phyloP scores from a whole-genome alignment of 2,888 invertebrate genomes.

The Saturnia pavonia region DNA sequence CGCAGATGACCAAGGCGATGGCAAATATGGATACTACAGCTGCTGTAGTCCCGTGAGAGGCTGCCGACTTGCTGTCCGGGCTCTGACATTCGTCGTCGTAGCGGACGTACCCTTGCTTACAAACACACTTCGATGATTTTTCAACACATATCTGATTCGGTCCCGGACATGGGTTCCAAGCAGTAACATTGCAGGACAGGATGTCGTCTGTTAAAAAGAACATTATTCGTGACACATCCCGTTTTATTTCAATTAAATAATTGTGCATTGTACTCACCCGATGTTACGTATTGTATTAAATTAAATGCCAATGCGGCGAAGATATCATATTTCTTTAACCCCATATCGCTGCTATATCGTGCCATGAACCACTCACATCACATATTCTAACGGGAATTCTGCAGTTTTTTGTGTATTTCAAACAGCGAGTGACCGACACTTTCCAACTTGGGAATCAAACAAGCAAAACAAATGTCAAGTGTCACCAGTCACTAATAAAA shows the following conservation, averaged over 20 bases:
- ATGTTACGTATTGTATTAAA: slow-evolving; percentile 58
- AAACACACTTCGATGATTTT: slow-evolving; percentile 52
- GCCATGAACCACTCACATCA: slow-evolving; percentile 57
- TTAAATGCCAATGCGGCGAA: slow-evolving; percentile 59
- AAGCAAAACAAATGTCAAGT: slow-evolving; percentile 57
- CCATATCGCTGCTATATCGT: slow-evolving; percentile 49
- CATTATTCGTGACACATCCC: slow-evolving; percentile 60
- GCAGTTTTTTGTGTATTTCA: slow-evolving; percentile 42
- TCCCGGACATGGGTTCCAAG: slow-evolving; percentile 52
- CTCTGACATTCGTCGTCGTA: slow-evolving; percentile 54
- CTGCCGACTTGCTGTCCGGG: slow-evolving; percentile 31
- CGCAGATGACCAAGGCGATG: slow-evolving; percentile 62
- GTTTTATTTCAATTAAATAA: slow-evolving; percentile 81
- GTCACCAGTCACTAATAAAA: slow-evolving; percentile 1
- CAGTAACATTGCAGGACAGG: slow-evolving; percentile 69
- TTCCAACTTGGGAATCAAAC: slow-evolving; percentile 39
- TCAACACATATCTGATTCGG: slow-evolving; percentile 59
- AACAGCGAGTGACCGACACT: slow-evolving; percentile 43
- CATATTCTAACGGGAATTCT: slow-evolving; percentile 44
- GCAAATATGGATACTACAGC: slow-evolving; percentile 66
- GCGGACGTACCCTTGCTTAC: slow-evolving; percentile 51
- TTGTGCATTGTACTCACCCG: slow-evolving; percentile 71
- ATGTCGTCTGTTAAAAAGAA: slow-evolving; percentile 79
- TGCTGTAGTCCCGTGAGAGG: slow-evolving; percentile 52
- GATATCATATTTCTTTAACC: slow-evolving; percentile 53